Evolutionary conservation across 2,797 vertebrate species (phyloP), one percentile per base, ranked within the genome.

Genomic region (Silurus lanzhouensis): DNA sequence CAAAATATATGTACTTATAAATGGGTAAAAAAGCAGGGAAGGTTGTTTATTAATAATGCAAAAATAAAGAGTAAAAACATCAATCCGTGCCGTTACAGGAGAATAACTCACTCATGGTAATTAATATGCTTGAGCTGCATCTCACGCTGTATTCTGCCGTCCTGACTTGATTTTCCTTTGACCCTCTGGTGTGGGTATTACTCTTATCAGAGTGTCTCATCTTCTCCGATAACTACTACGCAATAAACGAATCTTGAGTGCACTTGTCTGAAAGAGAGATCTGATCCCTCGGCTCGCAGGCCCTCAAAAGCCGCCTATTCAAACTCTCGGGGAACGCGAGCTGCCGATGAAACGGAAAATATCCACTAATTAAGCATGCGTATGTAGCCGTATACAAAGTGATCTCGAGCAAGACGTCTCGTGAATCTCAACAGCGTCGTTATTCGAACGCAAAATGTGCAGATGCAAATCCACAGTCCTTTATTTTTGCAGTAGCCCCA

Each of bases 211-310:
- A 38, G 76, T n/a, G 76, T 27, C 64, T 22, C 31, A 66, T 66
- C 10, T 66, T 52, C 78, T 81, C 76, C 60, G 25, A 22, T 78
- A 61, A 78, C 76, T 60, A 4, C 57, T 6, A 38, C 38, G 57
- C 52, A 31, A 58, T 76, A 76, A 76, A 58, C 31, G 48, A 57
- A 55, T 17, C 72, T 64, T 46, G 44, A 79, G 60, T 46, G 61
- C 78, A 48, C 44, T 79, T 64, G 60, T 58, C 74, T 48, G 22
- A 10, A 64, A 80, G 61, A 8, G 61, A 79, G n/a, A 68, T 78
- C 60, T 25, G 75, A 80, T 80, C 76, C 66, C 25, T 25, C 7
- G 12, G 22, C 27, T 67, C 44, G 44, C 46, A 44, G 81, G 66
- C 25, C 14, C 66, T 82, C 38, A 22, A 38, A 31, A 17, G 6